These are phyloP conservation scores for Pogonus chalceus DNA, from an alignment of 1,140 invertebrate genomes.

Conservation along the genomic window DNA sequence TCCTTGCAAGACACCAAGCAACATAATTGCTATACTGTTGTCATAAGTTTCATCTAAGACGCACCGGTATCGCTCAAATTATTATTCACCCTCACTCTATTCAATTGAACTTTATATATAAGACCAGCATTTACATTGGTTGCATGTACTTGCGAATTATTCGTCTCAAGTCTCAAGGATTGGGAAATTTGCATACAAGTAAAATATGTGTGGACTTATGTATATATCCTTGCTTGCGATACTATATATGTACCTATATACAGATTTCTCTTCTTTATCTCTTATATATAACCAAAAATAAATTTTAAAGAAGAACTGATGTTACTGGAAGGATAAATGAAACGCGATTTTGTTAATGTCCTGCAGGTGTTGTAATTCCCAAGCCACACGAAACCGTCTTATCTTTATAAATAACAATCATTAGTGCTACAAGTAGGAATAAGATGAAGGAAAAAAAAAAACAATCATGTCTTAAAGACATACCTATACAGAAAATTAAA, in stretches of 20 bases:
- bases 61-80: background rate
- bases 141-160: background rate
- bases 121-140: background rate
- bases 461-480: too few relatives aligned
- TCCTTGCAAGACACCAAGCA: background rate
- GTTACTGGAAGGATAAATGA: too few relatives aligned
- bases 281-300: too few relatives aligned
- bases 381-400: background rate
- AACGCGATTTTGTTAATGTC: constrained; percentile 1
- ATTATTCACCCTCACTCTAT: background rate
- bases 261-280: too few relatives aligned
- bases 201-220: background rate
- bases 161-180: background rate
- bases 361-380: background rate
- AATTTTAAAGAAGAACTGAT: background rate
- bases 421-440: too few relatives aligned
- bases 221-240: too few relatives aligned
- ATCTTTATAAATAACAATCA: constrained; percentile 8
- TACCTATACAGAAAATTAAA: too few relatives aligned
- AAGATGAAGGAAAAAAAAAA: too few relatives aligned
- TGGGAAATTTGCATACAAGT: background rate
- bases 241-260: too few relatives aligned
- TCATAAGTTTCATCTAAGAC: background rate
- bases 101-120: background rate
- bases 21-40: background rate